These are phyloP conservation scores for Parapsyche elsis DNA, from an alignment of 1,140 invertebrate species.

Conservation along the genomic window DNA sequence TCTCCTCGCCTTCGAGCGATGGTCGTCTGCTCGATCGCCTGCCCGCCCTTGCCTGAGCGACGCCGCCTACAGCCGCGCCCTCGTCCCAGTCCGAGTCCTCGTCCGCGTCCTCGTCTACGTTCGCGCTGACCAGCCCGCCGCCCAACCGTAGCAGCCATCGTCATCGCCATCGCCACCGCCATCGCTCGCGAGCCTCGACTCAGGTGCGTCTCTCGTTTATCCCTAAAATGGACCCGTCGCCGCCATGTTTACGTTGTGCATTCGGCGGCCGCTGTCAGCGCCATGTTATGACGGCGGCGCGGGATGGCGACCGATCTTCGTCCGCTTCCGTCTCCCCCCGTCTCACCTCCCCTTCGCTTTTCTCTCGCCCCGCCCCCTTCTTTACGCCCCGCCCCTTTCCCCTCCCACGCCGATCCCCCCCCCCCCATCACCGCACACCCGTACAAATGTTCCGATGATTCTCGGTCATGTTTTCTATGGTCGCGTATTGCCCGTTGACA, in stretches of 20 bases:
- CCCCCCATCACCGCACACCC: too few species aligned
- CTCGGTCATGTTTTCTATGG: too few species aligned
- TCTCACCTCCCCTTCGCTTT: too few species aligned
- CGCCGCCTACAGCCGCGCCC: neutral
- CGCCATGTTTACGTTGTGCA: conserved; percentile 25
- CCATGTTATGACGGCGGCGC: conserved; percentile 11
- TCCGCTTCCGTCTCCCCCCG: neutral
- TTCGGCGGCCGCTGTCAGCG: conserved; percentile 22
- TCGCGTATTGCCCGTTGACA: too few species aligned
- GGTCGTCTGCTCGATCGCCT: neutral
- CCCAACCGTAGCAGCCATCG: too few species aligned
- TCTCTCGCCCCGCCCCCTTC: too few species aligned
- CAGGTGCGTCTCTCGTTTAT: neutral
- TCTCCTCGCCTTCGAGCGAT: neutral
- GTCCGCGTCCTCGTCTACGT: neutral
- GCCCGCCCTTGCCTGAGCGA: neutral
- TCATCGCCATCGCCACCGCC: too few species aligned
- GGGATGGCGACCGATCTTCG: neutral
- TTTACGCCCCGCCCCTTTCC: too few species aligned
- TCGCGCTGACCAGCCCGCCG: too few species aligned
- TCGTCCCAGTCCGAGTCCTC: neutral
- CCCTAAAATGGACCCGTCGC: too few species aligned
- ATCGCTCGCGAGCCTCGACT: too few species aligned
- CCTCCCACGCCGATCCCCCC: neutral
- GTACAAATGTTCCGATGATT: too few species aligned